Percentiles rank a stretch among this genome's conserved stretches.
phyloP scores from a whole-genome alignment of 2,797 vertebrate genomes.

The Synaphobranchus kaupii region DNA sequence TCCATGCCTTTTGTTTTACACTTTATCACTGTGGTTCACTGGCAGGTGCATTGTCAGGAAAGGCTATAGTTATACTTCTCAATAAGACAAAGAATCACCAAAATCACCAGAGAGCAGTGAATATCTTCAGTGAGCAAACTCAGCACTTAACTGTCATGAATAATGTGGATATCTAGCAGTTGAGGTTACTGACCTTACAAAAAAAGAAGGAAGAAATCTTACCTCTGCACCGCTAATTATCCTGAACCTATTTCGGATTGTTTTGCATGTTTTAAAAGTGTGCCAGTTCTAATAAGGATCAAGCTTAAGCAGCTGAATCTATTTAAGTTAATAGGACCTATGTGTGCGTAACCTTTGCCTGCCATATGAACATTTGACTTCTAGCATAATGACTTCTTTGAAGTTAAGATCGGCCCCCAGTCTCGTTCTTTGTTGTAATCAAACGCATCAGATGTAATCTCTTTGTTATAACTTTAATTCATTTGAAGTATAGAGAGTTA shows the following conservation, averaged over 20 bases:
- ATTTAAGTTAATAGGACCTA: neutral
- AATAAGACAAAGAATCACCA: neutral
- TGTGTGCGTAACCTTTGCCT: neutral
- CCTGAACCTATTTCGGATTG: neutral
- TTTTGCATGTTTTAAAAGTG: neutral
- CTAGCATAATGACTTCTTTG: neutral
- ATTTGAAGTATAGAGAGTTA: neutral
- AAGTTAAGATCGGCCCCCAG: neutral
- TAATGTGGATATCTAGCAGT: neutral
- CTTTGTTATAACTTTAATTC: neutral
- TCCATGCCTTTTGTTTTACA: neutral
- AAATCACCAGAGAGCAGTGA: neutral
- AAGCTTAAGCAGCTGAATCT: neutral
- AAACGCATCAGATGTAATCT: neutral
- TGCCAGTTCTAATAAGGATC: neutral
- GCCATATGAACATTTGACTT: neutral
- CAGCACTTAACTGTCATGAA: neutral
- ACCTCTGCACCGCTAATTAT: neutral
- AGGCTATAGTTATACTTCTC: neutral
- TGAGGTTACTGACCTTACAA: neutral
- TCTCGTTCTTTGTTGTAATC: neutral
- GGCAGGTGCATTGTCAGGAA: neutral
- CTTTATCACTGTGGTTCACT: neutral
- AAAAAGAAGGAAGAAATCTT: neutral
- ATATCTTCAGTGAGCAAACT: neutral